Evolutionary conservation across 1,140 invertebrate genomes (phyloP).

Genomic region (Lamellibrachia luymesi): DNA sequence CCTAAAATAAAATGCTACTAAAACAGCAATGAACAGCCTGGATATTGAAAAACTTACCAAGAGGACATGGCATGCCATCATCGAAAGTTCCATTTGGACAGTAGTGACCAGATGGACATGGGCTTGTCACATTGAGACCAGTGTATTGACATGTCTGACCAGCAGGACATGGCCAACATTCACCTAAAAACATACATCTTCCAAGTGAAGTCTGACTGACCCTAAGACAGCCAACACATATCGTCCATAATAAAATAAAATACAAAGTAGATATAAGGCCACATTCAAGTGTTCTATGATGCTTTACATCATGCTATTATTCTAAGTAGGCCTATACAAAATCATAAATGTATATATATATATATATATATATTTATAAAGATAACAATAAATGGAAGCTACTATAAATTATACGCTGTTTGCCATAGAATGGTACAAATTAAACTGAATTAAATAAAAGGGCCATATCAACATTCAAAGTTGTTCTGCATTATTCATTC

Average conservation of each 20-base stretch:
- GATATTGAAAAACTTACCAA: conserved; percentile 35
- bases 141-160: conserved; percentile 37
- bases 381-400: too few relatives aligned
- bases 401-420: too few relatives aligned
- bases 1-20: conserved; percentile 13
- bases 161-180: not conserved
- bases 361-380: too few relatives aligned
- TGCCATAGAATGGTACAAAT: too few relatives aligned
- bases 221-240: not conserved
- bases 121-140: conserved; percentile 46
- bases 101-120: conserved; percentile 48
- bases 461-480: too few relatives aligned
- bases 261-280: too few relatives aligned
- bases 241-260: not conserved
- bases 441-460: too few relatives aligned
- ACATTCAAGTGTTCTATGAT: too few relatives aligned
- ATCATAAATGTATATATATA: too few relatives aligned
- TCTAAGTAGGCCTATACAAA: too few relatives aligned
- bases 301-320: too few relatives aligned
- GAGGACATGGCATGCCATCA: conserved; percentile 44
- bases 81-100: conserved; percentile 47
- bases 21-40: not conserved
- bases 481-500: too few relatives aligned
- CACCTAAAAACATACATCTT: conserved; percentile 2
- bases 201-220: not conserved